Percentiles rank a stretch among this genome's conserved stretches.
Evolutionary conservation across 2,797 vertebrate genomes (phyloP).

Genomic region (Muraenolepis orangiensis): DNA sequence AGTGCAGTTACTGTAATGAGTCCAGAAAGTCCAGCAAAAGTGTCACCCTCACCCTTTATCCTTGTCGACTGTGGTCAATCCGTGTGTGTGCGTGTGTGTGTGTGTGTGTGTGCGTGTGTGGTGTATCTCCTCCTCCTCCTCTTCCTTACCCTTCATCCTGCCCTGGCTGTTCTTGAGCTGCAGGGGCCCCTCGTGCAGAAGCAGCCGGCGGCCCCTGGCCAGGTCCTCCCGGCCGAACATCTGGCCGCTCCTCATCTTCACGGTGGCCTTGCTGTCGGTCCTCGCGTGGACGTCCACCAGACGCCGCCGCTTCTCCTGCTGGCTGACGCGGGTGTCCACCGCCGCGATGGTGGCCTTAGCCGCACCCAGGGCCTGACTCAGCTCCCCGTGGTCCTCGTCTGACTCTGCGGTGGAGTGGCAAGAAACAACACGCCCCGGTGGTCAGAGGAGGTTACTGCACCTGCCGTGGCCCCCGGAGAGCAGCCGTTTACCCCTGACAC

Average conservation of each 20-base stretch:
- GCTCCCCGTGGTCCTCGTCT: slow-evolving; percentile 79
- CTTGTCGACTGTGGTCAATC: too few species aligned
- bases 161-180: slow-evolving; percentile 83
- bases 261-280: slow-evolving; percentile 93
- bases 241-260: slow-evolving; percentile 93
- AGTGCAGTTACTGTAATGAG: too few species aligned
- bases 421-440: too few species aligned
- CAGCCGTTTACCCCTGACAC: too few species aligned
- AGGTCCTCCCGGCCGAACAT: slow-evolving; percentile 94
- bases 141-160: slow-evolving; percentile 82
- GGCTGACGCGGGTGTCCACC: slow-evolving; percentile 90
- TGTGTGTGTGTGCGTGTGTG: too few species aligned
- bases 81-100: too few species aligned
- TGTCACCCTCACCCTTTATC: too few species aligned
- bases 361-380: slow-evolving; percentile 80
- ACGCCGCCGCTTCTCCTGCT: slow-evolving; percentile 87
- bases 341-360: slow-evolving; percentile 87
- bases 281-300: slow-evolving; percentile 87
- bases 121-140: not conserved
- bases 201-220: slow-evolving; percentile 79
- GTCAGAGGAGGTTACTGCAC: not conserved
- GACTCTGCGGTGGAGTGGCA: too few species aligned
- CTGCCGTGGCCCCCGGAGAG: too few species aligned
- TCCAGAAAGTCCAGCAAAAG: too few species aligned
- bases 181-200: slow-evolving; percentile 86